These are phyloP conservation scores for Morpho achilles DNA, from an alignment of 2,888 invertebrate species.

Conservation along the genomic window DNA sequence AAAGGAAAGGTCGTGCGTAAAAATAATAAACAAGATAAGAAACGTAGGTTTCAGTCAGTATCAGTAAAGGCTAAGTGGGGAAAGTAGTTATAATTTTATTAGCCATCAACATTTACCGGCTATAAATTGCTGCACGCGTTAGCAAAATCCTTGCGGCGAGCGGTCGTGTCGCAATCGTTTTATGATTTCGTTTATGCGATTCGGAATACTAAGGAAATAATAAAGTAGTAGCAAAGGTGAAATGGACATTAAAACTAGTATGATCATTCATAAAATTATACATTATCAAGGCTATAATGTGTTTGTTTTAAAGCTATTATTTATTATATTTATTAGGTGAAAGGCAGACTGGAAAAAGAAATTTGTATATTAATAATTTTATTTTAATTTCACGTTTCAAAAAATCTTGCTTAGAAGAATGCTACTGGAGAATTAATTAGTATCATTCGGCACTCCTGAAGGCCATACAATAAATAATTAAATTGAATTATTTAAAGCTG, in stretches of 20 bases:
- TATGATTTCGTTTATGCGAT: slow-evolving; percentile 10
- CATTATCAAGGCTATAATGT: slow-evolving; percentile 1
- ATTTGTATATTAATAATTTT: too few relatives aligned
- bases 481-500: too few relatives aligned
- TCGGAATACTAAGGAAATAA: slow-evolving; percentile 8
- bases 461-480: too few relatives aligned
- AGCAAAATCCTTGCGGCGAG: slow-evolving; percentile 11
- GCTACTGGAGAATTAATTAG: too few relatives aligned
- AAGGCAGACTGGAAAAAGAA: background rate
- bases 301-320: background rate
- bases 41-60: slow-evolving; percentile 20
- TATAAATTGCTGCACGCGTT: slow-evolving; percentile 12
- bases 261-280: slow-evolving; percentile 7
- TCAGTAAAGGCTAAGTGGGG: slow-evolving; percentile 31
- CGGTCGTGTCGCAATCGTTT: slow-evolving; percentile 10
- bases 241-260: slow-evolving; percentile 5
- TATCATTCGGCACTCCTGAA: too few relatives aligned
- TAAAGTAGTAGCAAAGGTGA: slow-evolving; percentile 10
- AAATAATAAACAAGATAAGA: slow-evolving; percentile 26
- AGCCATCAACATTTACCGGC: slow-evolving; percentile 33
- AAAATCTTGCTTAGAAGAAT: too few relatives aligned
- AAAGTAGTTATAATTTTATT: slow-evolving; percentile 47
- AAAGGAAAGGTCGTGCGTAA: slow-evolving; percentile 27
- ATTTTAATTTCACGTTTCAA: too few relatives aligned
- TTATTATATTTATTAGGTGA: background rate